Base-by-base conservation (phyloP, 2,797 vertebrate species). In the Sebastes iracundus region DNA sequence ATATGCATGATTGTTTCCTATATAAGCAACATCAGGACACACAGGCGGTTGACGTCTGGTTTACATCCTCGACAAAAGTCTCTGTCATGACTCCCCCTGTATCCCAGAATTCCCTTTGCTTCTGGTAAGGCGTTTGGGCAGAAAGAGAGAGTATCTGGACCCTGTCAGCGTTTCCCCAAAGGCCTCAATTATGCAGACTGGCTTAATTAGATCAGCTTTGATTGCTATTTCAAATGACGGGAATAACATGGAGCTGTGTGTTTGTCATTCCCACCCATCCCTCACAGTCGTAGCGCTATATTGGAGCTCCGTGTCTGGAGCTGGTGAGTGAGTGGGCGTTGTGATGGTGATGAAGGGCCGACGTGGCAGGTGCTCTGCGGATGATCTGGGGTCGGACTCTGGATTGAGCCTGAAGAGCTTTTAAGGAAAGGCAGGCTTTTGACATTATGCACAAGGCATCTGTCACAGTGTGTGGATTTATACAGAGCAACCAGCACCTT, bases 121-220 rank as follows among this genome's bases (percentile, higher is more conserved):
- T 91, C 71, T 90, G 84, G 83, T 93, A 83, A 89, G 89, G 82
- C 63, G 42, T 87, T 67, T 90, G 81, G 76, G 66, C 78, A 88
- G 75, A 90, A 86, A 89, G 53, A 83, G 73, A 71, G 82, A 88
- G 89, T 85, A 90, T 95, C 95, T 96, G 96, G 95, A 96, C 85
- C 92, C 87, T 94, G 93, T 95, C 95, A 95, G 78, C 23, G 25
- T 90, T 80, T 89, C 88, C 85, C 42, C 90, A 33, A 86, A 93
- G 90, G 90, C 90, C 90, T 93, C 89, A 92, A 89, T 93, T 94
- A 92, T 88, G 88, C 88, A 93, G 91, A 75, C 82, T 6, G 25
- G 59, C 88, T 91, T 94, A 95, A 96, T 96, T 96, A 82, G 89
- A 95, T 96, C 90, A 95, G 62, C 88, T 87, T 88, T 92, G 93